Conservation (phyloP, 2,113 vertebrate genomes). For the Microcebus lehilahytsara region DNA sequence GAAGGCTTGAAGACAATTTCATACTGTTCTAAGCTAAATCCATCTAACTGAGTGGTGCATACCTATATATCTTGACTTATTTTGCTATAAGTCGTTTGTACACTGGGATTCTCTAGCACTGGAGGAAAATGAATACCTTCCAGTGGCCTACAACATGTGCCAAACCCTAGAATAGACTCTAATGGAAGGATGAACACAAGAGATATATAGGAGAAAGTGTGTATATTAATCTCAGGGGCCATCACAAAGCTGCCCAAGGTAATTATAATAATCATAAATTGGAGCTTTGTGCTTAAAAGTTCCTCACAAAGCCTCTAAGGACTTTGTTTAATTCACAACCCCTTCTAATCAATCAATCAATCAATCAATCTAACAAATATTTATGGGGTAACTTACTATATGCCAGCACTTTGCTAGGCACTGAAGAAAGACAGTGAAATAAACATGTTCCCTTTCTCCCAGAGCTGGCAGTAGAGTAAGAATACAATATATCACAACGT, state of each 20-base stretch:
- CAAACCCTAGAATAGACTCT: background rate
- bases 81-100: background rate
- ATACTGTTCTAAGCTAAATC: background rate
- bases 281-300: constrained; percentile 31
- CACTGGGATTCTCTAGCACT: background rate
- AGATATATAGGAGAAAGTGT: background rate
- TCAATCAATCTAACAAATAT: background rate
- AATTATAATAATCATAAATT: constrained; percentile 23
- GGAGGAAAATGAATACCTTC: constrained; percentile 13
- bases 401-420: background rate
- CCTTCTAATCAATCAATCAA: constrained; percentile 14
- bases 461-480: background rate
- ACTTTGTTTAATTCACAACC: constrained; percentile 35
- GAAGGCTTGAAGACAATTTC: background rate
- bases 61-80: background rate
- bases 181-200: background rate
- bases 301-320: background rate
- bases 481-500: background rate
- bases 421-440: background rate
- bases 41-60: background rate
- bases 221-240: background rate
- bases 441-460: background rate
- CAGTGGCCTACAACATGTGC: background rate
- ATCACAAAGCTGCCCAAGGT: background rate
- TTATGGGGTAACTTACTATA: background rate